Evolutionary conservation across 23 tunicate genomes (phyloP).

Genomic region (Trididemnum clinides): DNA sequence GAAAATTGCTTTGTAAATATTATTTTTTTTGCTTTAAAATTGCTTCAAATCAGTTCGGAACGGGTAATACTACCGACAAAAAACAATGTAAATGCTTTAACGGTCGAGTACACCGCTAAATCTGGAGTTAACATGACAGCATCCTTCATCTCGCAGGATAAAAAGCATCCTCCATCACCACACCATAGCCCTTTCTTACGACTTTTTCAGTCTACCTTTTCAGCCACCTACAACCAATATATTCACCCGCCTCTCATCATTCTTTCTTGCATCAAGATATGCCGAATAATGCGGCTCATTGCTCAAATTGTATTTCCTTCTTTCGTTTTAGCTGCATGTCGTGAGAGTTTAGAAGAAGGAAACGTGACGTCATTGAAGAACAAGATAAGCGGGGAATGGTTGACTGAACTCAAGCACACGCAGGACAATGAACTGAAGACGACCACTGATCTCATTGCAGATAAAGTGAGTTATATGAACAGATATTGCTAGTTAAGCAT

Average conservation of each 20-base stretch:
- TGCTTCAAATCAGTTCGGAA: too few species aligned
- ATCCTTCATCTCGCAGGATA: too few species aligned
- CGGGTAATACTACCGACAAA: too few species aligned
- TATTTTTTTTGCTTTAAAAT: neutral
- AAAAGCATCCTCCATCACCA: too few species aligned
- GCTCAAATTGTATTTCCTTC: neutral
- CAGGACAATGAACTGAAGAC: slow-evolving; percentile 73
- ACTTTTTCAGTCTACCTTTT: too few species aligned
- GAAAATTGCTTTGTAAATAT: neutral
- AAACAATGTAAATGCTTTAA: too few species aligned
- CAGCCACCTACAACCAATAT: too few species aligned
- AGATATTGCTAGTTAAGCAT: too few species aligned
- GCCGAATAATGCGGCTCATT: neutral
- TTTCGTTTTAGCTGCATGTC: slow-evolving; percentile 7
- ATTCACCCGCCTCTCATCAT: too few species aligned
- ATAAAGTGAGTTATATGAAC: slow-evolving; percentile 84
- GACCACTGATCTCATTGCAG: slow-evolving; percentile 57
- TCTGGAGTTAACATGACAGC: too few species aligned
- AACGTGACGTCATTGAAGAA: slow-evolving; percentile 32
- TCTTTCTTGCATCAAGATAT: neutral
- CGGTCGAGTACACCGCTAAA: too few species aligned
- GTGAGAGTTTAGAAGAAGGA: slow-evolving; percentile 11
- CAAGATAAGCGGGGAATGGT: slow-evolving; percentile 61
- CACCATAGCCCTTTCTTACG: too few species aligned
- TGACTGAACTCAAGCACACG: slow-evolving; percentile 67